phyloP scores from a whole-genome alignment of 2,113 vertebrate species.

The Tachycineta bicolor region DNA sequence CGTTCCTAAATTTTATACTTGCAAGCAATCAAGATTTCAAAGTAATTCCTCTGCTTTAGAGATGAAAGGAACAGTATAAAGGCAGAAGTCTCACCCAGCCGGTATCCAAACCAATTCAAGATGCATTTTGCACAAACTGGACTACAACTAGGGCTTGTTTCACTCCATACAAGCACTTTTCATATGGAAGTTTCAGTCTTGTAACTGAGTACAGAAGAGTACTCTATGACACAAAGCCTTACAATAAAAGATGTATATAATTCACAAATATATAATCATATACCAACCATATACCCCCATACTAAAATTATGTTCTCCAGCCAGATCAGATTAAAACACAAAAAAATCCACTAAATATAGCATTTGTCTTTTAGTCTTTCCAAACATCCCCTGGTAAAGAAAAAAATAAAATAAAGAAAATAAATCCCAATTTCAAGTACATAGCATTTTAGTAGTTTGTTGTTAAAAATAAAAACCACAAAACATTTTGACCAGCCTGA shows the following conservation, averaged over 20 bases:
- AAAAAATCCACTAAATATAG: slow-evolving; percentile 29
- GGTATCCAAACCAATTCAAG: slow-evolving; percentile 14
- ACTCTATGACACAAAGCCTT: slow-evolving; percentile 16
- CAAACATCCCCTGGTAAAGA: neutral
- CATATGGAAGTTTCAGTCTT: slow-evolving; percentile 29
- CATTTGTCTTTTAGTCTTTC: slow-evolving; percentile 48
- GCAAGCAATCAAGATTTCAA: slow-evolving; percentile 1
- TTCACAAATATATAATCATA: neutral
- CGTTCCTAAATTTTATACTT: slow-evolving; percentile 25
- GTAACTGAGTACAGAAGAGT: neutral
- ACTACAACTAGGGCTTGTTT: slow-evolving; percentile 32
- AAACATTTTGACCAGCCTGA: slow-evolving; percentile 48
- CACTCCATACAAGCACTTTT: neutral
- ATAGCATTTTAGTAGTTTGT: neutral
- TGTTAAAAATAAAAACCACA: neutral
- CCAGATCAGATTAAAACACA: slow-evolving; percentile 32
- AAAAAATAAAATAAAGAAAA: neutral
- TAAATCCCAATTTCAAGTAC: neutral
- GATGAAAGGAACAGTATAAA: slow-evolving; percentile 56
- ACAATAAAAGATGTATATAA: neutral
- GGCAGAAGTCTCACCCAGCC: slow-evolving; percentile 42
- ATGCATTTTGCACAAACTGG: slow-evolving; percentile 24
- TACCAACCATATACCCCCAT: neutral
- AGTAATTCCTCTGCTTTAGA: slow-evolving; percentile 50
- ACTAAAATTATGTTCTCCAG: neutral